Percentiles rank a stretch among this genome's conserved stretches.
Evolutionary conservation across 1,140 invertebrate species (phyloP).

Genomic region (Drosophila burlai): DNA sequence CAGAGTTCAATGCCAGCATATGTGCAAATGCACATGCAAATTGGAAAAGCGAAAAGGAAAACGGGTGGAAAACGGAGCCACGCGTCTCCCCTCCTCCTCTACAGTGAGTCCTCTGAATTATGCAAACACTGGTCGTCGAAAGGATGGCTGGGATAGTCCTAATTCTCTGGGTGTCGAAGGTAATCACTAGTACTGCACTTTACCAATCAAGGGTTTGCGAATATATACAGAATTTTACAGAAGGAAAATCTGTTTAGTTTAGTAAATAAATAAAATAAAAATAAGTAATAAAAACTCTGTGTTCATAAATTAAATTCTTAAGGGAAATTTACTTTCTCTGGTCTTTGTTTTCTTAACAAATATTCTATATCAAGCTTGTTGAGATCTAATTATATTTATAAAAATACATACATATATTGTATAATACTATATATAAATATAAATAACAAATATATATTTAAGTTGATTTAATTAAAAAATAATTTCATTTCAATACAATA

Average conservation of each 20-base stretch:
- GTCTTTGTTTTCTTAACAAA: no score
- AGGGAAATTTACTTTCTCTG: neutral
- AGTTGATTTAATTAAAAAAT: no score
- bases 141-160: neutral
- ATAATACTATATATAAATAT: no score
- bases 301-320: neutral
- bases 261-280: neutral
- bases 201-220: neutral
- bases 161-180: constrained; percentile 4
- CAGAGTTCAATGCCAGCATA: constrained; percentile 55
- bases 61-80: neutral
- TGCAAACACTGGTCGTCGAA: neutral
- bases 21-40: constrained; percentile 60
- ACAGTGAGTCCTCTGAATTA: constrained; percentile 10
- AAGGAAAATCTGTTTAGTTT: no score
- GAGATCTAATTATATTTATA: no score
- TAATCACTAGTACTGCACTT: neutral
- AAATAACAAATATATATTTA: no score
- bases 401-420: no score
- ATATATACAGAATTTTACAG: neutral
- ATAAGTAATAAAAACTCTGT: neutral
- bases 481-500: no score
- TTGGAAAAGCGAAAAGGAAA: constrained; percentile 15
- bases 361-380: no score
- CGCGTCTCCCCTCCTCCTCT: neutral